Percentiles rank a stretch among this genome's conserved stretches.
Evolutionary conservation across 2,888 invertebrate species (phyloP).

Genomic region (Mimachlamys varia): DNA sequence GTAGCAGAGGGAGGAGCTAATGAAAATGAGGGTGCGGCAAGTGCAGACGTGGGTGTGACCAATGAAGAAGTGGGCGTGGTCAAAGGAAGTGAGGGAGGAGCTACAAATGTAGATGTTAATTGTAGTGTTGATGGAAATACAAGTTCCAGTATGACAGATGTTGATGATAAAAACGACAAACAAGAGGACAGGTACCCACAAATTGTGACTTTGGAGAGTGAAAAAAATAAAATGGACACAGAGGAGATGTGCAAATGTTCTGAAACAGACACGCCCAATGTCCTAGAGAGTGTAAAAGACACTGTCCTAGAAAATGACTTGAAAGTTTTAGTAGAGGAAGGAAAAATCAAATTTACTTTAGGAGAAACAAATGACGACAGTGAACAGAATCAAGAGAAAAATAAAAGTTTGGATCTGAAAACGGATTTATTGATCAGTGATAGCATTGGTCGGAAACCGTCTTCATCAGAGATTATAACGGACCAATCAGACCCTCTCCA

Average conservation of each 20-base stretch:
- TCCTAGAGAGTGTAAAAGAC: not conserved
- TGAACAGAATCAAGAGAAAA: constrained; percentile 3
- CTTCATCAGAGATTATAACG: constrained; percentile 58
- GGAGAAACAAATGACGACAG: not conserved
- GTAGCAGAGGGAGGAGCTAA: not conserved
- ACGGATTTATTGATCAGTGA: constrained; percentile 45
- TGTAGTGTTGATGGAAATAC: not conserved
- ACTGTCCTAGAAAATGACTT: not conserved
- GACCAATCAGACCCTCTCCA: constrained; percentile 88
- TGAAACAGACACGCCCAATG: not conserved
- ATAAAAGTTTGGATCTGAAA: not conserved
- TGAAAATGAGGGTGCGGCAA: not conserved
- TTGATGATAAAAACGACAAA: not conserved
- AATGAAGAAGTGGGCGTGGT: not conserved
- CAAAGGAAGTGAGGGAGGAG: not conserved
- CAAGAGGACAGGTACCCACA: not conserved
- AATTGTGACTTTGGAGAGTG: not conserved
- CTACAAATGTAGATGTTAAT: not conserved
- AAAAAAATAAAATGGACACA: not conserved
- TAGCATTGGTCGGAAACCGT: constrained; percentile 43
- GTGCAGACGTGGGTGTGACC: constrained; percentile 30
- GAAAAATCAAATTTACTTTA: not conserved
- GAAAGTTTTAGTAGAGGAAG: not conserved
- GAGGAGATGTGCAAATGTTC: not conserved
- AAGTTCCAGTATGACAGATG: not conserved